phyloP scores from a whole-genome alignment of 2,113 vertebrate genomes.

The Xenopus laevis region DNA sequence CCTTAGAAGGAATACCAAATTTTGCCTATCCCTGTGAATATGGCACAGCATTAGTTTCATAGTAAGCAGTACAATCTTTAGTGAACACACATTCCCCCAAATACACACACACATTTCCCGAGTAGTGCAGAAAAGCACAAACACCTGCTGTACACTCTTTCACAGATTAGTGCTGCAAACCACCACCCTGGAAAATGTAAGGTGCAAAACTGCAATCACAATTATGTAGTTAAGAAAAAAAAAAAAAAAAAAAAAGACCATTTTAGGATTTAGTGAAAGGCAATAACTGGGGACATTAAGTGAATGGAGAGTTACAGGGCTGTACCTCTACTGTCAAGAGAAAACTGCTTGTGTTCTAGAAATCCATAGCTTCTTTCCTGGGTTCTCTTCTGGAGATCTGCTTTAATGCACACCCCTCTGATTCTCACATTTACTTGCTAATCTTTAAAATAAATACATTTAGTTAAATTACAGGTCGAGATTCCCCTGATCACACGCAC shows the following conservation, averaged over 20 bases:
- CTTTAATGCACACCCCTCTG: too few species aligned
- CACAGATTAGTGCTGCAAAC: constrained; percentile 1
- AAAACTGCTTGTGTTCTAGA: too few species aligned
- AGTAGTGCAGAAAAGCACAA: background rate
- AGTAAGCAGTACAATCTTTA: background rate
- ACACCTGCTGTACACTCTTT: background rate
- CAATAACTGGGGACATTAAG: background rate
- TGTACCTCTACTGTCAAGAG: too few species aligned
- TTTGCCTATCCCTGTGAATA: background rate
- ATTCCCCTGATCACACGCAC: background rate
- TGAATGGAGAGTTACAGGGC: too few species aligned
- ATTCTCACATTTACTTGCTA: background rate
- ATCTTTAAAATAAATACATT: background rate
- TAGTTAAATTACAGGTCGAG: background rate
- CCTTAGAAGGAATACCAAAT: too few species aligned
- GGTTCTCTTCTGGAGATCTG: too few species aligned
- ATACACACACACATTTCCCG: background rate
- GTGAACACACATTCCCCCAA: background rate
- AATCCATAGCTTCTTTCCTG: too few species aligned
- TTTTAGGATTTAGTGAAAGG: background rate
- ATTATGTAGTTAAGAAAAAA: background rate
- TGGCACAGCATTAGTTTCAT: background rate
- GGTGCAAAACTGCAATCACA: constrained; percentile 20
- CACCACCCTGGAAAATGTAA: constrained; percentile 3
- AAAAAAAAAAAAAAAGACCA: background rate